Conservation (phyloP, 2,888 invertebrate genomes). For the Spodoptera littoralis region DNA sequence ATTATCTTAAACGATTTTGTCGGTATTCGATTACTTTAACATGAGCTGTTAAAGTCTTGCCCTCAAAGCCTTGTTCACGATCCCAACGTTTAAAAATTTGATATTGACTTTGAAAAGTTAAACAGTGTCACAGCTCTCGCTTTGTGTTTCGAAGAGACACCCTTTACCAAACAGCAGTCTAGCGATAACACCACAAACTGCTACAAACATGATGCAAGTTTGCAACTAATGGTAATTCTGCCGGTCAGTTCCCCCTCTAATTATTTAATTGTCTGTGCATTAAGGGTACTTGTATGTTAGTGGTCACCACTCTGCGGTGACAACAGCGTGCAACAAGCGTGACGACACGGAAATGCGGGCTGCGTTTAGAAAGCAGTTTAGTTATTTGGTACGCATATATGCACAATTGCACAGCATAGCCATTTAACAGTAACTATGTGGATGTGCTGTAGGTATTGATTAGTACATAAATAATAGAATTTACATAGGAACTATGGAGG, state of each 20-base stretch:
- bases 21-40: too few species aligned
- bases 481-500: too few species aligned
- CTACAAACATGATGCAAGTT: not conserved
- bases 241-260: slow-evolving; percentile 25
- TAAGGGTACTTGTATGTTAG: slow-evolving; percentile 18
- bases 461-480: not conserved
- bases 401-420: slow-evolving; percentile 39
- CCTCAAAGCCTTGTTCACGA: too few species aligned
- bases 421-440: slow-evolving; percentile 22
- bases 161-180: too few species aligned
- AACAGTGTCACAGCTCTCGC: too few species aligned
- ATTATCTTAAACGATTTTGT: too few species aligned
- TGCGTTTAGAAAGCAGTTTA: slow-evolving; percentile 70
- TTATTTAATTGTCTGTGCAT: slow-evolving; percentile 17
- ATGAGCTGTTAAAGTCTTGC: too few species aligned
- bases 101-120: too few species aligned
- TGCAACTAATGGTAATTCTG: slow-evolving; percentile 5
- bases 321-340: slow-evolving; percentile 62
- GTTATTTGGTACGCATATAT: slow-evolving; percentile 53
- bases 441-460: slow-evolving; percentile 17
- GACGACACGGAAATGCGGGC: slow-evolving; percentile 73
- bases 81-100: too few species aligned
- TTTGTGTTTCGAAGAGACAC: too few species aligned
- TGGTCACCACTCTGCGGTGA: slow-evolving; percentile 49
- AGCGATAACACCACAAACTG: too few species aligned